A percentile compares a stretch with the other conserved stretches of the same genome.
These are phyloP conservation scores for Dexiosoma caninum DNA, from an alignment of 2,888 invertebrate species.

Conservation along the genomic window DNA sequence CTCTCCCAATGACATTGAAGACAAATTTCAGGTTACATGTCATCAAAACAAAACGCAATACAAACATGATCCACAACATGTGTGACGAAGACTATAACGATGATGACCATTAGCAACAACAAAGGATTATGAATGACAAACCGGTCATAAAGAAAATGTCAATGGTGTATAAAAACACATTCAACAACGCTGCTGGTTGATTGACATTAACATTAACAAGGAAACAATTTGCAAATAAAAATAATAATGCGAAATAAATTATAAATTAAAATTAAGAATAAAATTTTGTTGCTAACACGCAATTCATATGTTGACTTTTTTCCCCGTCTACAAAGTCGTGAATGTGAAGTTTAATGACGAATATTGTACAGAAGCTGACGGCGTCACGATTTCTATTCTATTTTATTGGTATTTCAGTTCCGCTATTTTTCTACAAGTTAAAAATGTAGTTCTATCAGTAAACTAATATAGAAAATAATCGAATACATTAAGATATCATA, in stretches of 20 bases:
- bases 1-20: conserved; percentile 5
- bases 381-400: too few relatives aligned
- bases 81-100: background rate
- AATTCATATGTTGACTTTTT: too few relatives aligned
- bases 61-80: conserved; percentile 14
- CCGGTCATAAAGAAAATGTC: conserved; percentile 26
- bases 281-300: too few relatives aligned
- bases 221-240: conserved; percentile 15
- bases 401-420: too few relatives aligned
- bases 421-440: too few relatives aligned
- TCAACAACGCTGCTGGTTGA: background rate
- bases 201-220: conserved; percentile 52
- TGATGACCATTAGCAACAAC: conserved; percentile 17
- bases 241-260: conserved; percentile 8
- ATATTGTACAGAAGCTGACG: too few relatives aligned
- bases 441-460: too few relatives aligned
- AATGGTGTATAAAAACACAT: background rate
- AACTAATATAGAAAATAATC: too few relatives aligned
- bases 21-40: conserved; percentile 43
- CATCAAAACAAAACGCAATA: conserved; percentile 8
- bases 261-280: conserved; percentile 3
- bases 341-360: too few relatives aligned
- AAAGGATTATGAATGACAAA: conserved; percentile 39
- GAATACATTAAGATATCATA: too few relatives aligned
- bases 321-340: too few relatives aligned